These are phyloP conservation scores for Dexiosoma caninum DNA, from an alignment of 2,888 invertebrate genomes.

Conservation along the genomic window DNA sequence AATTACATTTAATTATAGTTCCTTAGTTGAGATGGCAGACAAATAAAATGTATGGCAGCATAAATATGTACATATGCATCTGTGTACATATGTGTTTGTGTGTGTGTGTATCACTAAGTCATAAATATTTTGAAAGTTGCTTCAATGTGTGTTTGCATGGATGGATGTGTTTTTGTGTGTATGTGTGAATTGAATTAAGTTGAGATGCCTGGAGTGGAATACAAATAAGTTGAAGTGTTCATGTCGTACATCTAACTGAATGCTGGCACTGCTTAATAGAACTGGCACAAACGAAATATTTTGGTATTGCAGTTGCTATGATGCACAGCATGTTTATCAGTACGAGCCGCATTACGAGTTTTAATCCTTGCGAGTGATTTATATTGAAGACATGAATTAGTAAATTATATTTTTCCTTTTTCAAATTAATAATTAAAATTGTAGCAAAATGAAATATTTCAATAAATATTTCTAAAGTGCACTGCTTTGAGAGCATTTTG, in stretches of 20 bases:
- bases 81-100: too few species aligned
- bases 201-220: constrained; percentile 56
- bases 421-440: constrained; percentile 56
- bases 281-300: constrained; percentile 27
- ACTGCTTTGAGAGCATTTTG: not conserved
- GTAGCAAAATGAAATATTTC: constrained; percentile 36
- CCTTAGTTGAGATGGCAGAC: constrained; percentile 46
- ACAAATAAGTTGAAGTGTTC: constrained; percentile 45
- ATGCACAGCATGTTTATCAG: not conserved
- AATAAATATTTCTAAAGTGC: constrained; percentile 25
- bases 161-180: not conserved
- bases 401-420: constrained; percentile 20
- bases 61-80: constrained; percentile 19
- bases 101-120: constrained; percentile 30
- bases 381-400: constrained; percentile 49
- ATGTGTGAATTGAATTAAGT: constrained; percentile 34
- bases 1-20: constrained; percentile 62
- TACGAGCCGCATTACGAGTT: not conserved
- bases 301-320: constrained; percentile 6
- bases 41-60: constrained; percentile 33
- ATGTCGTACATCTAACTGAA: not conserved
- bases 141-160: not conserved
- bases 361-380: constrained; percentile 48
- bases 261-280: constrained; percentile 25
- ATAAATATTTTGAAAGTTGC: constrained; percentile 51